Evolutionary conservation across 2,797 vertebrate species (phyloP), one percentile per base, ranked within the genome.

Genomic region (Setipinna tenuifilis): DNA sequence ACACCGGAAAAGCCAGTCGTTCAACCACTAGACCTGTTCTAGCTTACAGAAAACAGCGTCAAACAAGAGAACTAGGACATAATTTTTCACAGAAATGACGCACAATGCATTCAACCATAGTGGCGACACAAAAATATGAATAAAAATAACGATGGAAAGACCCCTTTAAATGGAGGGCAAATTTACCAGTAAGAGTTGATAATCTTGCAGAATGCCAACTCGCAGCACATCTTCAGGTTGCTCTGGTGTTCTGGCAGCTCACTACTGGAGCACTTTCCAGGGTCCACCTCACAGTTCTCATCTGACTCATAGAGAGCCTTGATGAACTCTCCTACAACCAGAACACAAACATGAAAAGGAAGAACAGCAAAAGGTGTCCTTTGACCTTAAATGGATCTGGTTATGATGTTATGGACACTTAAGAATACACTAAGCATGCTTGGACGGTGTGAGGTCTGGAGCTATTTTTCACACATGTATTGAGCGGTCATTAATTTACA

Each of bases 201-300:
- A 93, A 99, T 98, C 94, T 99, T 99, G 96, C 97, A 99, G 95
- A 99, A 98, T 10, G 97, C 98, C 89, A 99, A 95, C 92, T 99
- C 98, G 68, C 98, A 99, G 90, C 98, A 99, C 98, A 99, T 99
- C 93, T 98, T 99, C 92, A 99, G 94, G 95, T 99, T 99, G 85
- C 96, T 97, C 94, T 98, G 98, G 88, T 99, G 96, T 84, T 99
- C 98, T 0, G 94, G 48, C 84, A 99, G 92, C 50, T 98, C 97
- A 19, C 89, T 92, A 58, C 91, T 92, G 0, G 96, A 94, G 89
- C 98, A 98, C 81, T 96, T 97, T 68, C 95, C 95, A n/a, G 97
- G 97, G 89, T 99, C 98, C 1, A 97, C 98, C 94, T 99, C 98
- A 84, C 98, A 99, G 94, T 97, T 97, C 92, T 99, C 98, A 85